Evolutionary conservation across 2,888 invertebrate genomes (phyloP).

Genomic region (Xylophagus ater): DNA sequence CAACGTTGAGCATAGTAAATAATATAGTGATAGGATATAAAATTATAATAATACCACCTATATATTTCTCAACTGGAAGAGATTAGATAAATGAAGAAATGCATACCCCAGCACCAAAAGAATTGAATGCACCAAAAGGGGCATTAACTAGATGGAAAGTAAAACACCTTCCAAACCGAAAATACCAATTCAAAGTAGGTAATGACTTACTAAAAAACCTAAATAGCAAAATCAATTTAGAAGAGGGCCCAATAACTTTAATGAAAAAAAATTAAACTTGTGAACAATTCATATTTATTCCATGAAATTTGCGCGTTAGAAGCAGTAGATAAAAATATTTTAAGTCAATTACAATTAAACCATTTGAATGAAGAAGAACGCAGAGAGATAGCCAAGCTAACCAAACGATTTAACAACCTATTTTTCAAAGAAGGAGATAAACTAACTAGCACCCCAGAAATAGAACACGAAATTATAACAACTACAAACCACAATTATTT

Average conservation of each 20-base stretch:
- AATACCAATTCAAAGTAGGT: slow-evolving; percentile 8
- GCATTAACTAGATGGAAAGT: too few relatives aligned
- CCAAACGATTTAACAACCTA: slow-evolving; percentile 8
- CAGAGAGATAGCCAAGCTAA: slow-evolving; percentile 10
- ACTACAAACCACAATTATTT: not conserved
- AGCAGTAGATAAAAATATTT: not conserved
- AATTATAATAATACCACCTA: slow-evolving; percentile 8
- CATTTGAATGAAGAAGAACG: slow-evolving; percentile 8
- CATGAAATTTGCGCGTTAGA: not conserved
- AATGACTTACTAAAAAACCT: slow-evolving; percentile 5
- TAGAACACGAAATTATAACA: slow-evolving; percentile 7
- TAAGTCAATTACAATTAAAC: not conserved
- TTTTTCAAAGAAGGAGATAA: slow-evolving; percentile 15
- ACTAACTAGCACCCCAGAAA: slow-evolving; percentile 12
- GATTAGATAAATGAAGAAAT: slow-evolving; percentile 9
- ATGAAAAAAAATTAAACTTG: not conserved
- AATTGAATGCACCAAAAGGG: slow-evolving; percentile 11
- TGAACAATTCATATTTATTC: not conserved
- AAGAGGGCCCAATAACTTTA: not conserved
- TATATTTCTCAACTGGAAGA: slow-evolving; percentile 9
- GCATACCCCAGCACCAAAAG: slow-evolving; percentile 10
- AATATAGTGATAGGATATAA: slow-evolving; percentile 6
- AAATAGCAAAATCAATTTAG: not conserved
- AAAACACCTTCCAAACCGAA: too few relatives aligned
- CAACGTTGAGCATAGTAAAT: slow-evolving; percentile 8